Evolutionary conservation across 1,140 invertebrate species (phyloP).

Genomic region (Myzus persicae): DNA sequence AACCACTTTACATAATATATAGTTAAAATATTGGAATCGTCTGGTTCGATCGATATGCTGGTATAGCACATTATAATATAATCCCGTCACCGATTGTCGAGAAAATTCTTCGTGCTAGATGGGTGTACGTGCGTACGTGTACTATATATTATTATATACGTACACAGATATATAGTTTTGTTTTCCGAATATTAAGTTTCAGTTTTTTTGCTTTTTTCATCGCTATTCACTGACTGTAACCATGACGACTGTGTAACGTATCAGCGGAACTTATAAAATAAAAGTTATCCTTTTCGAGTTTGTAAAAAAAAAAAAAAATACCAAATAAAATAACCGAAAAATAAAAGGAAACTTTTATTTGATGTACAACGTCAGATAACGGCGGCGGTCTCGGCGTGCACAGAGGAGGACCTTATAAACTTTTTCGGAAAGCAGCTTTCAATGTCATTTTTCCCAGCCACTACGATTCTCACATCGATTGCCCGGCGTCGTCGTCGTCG

Average conservation of each 20-base stretch:
- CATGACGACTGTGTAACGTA: constrained; percentile 42
- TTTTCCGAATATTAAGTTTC: constrained; percentile 47
- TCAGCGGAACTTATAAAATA: constrained; percentile 51
- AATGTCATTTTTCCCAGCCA: constrained; percentile 29
- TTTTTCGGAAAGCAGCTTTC: constrained; percentile 37
- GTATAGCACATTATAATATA: constrained; percentile 25
- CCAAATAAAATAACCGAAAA: constrained; percentile 16
- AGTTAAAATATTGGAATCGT: neutral
- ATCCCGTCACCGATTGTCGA: neutral
- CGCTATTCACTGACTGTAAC: constrained; percentile 16
- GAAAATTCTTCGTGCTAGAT: neutral
- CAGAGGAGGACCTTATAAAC: neutral
- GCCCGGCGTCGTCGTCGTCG: neutral
- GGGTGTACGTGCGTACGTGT: neutral
- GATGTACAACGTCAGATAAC: constrained; percentile 44
- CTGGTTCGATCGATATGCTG: neutral
- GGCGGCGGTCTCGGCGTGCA: neutral
- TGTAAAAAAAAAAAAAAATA: constrained; percentile 41
- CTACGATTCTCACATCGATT: constrained; percentile 29
- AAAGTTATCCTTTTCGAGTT: constrained; percentile 48
- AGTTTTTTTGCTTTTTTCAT: neutral
- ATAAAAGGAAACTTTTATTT: constrained; percentile 45
- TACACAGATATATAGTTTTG: neutral
- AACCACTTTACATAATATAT: neutral
- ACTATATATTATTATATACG: neutral